These are phyloP conservation scores for Holothuria glaberrima DNA, from an alignment of 35 echinoderm and acorn worm genomes.

Conservation along the genomic window DNA sequence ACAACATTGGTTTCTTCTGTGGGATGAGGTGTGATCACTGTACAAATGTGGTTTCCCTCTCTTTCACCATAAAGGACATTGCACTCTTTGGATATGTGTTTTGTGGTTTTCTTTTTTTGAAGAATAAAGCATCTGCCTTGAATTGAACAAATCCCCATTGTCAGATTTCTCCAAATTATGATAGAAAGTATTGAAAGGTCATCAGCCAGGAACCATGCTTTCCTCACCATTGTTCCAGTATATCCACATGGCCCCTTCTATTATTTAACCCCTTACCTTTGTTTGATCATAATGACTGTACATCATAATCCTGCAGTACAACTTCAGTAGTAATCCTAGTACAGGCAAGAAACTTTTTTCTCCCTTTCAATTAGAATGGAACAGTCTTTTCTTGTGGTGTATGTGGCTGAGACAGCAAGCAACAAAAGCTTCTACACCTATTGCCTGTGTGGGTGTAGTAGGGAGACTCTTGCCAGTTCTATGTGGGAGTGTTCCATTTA, in stretches of 20 bases:
- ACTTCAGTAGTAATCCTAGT: background rate
- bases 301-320: background rate
- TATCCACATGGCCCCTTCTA: too few species aligned
- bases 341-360: too few species aligned
- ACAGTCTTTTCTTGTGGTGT: background rate
- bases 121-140: too few species aligned
- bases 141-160: slow-evolving; percentile 9
- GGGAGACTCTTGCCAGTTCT: too few species aligned
- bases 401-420: too few species aligned
- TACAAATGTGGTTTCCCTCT: slow-evolving; percentile 27
- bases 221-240: too few species aligned
- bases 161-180: background rate
- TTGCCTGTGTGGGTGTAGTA: too few species aligned
- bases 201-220: background rate
- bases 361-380: slow-evolving; percentile 16
- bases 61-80: slow-evolving; percentile 22
- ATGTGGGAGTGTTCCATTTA: too few species aligned
- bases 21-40: background rate
- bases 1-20: background rate
- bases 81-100: slow-evolving; percentile 35
- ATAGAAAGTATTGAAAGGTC: background rate
- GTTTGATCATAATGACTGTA: background rate
- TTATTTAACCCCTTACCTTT: background rate
- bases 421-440: too few species aligned
- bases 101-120: slow-evolving; percentile 11